A percentile compares a stretch with the other conserved stretches of the same genome.
phyloP scores from a whole-genome alignment of 2,113 vertebrate species.

The Caretta caretta region DNA sequence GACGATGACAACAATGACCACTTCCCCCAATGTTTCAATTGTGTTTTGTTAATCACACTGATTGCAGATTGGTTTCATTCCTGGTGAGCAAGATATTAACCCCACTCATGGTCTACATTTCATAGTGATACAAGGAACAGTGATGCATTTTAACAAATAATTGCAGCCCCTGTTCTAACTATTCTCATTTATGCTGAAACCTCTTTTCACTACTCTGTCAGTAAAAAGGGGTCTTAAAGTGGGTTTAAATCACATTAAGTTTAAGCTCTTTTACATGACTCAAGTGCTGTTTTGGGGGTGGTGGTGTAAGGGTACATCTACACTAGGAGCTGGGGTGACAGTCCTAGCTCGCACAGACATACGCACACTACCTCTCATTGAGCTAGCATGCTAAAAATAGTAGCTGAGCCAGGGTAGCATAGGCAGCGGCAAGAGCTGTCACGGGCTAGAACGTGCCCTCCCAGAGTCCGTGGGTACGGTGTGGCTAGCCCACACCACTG shows the following conservation, averaged over 20 bases:
- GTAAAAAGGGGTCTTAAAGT: background rate
- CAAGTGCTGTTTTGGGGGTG: background rate
- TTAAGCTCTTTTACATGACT: background rate
- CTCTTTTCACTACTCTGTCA: background rate
- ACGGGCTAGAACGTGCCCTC: too few relatives aligned
- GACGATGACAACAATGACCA: accelerated
- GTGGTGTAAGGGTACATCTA: background rate
- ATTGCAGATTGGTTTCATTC: background rate
- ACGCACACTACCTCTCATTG: too few relatives aligned
- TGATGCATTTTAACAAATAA: background rate
- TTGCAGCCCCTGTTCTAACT: background rate
- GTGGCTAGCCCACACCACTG: too few relatives aligned
- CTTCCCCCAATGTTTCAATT: background rate
- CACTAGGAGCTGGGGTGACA: background rate
- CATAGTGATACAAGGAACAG: background rate
- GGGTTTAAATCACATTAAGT: background rate
- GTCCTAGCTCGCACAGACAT: background rate
- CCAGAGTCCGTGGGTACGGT: too few relatives aligned
- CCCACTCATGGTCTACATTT: background rate
- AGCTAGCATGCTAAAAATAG: too few relatives aligned
- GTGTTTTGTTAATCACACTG: background rate
- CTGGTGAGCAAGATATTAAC: background rate
- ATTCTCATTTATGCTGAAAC: background rate
- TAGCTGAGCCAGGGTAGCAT: too few relatives aligned
- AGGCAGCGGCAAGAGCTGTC: too few relatives aligned